phyloP scores from a whole-genome alignment of 2,113 vertebrate species.

The Vicugna pacos region DNA sequence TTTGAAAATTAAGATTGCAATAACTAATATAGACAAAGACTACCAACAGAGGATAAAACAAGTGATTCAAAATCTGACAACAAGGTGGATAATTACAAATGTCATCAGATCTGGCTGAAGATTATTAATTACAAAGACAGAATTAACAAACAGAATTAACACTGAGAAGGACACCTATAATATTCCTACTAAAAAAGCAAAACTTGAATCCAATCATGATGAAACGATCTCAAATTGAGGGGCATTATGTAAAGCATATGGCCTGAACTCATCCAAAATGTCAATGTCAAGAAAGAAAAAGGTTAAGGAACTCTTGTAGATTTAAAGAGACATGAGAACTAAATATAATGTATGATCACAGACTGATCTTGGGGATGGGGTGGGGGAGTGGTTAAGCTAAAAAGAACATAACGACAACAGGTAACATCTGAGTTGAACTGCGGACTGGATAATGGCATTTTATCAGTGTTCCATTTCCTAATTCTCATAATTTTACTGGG shows the following conservation, averaged over 20 bases:
- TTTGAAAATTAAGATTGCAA: not conserved
- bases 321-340: conserved; percentile 25
- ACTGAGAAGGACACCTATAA: not conserved
- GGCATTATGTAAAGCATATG: not conserved
- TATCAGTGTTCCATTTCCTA: not conserved
- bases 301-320: not conserved
- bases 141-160: not conserved
- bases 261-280: not conserved
- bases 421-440: not conserved
- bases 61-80: not conserved
- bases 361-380: not conserved
- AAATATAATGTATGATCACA: not conserved
- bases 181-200: not conserved
- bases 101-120: not conserved
- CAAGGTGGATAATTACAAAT: not conserved
- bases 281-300: conserved; percentile 45
- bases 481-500: not conserved
- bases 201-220: not conserved
- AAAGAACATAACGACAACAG: not conserved
- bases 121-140: conserved; percentile 5
- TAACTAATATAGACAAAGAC: not conserved
- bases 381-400: not conserved
- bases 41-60: not conserved
- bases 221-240: not conserved
- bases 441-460: not conserved